Conservation (phyloP, 2,888 invertebrate genomes). For the Noctua janthe region DNA sequence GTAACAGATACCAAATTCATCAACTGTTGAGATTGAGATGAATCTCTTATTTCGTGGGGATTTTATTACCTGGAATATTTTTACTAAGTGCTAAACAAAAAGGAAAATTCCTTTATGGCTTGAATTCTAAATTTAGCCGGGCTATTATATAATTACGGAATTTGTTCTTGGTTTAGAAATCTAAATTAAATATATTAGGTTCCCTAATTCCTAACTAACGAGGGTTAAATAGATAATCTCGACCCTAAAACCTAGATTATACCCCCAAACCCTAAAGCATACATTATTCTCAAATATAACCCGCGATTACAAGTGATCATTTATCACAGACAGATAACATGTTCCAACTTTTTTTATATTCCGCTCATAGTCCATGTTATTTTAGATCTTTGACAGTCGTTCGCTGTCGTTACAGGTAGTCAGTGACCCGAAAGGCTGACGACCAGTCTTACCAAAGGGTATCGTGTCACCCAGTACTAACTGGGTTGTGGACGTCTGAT, state of each 20-base stretch:
- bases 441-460: not conserved
- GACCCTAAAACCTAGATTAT: not conserved
- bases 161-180: not conserved
- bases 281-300: not conserved
- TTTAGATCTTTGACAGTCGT: not conserved
- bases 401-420: not conserved
- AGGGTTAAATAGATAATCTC: slow-evolving; percentile 1
- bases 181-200: not conserved
- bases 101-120: not conserved
- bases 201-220: slow-evolving; percentile 4
- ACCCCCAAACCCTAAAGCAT: not conserved
- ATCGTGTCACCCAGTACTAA: not conserved
- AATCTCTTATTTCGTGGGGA: not conserved
- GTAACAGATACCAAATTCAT: not conserved
- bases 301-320: not conserved
- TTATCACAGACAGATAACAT: slow-evolving; percentile 11
- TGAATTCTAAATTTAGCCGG: not conserved
- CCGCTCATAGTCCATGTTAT: not conserved
- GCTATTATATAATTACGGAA: not conserved
- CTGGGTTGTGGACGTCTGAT: not conserved
- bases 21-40: not conserved
- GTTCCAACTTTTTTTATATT: not conserved
- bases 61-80: too few species aligned
- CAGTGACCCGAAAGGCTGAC: not conserved
- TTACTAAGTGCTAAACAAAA: not conserved